Evolutionary conservation across 1,140 invertebrate species (phyloP).

Genomic region (Stegodyphus dumicola): DNA sequence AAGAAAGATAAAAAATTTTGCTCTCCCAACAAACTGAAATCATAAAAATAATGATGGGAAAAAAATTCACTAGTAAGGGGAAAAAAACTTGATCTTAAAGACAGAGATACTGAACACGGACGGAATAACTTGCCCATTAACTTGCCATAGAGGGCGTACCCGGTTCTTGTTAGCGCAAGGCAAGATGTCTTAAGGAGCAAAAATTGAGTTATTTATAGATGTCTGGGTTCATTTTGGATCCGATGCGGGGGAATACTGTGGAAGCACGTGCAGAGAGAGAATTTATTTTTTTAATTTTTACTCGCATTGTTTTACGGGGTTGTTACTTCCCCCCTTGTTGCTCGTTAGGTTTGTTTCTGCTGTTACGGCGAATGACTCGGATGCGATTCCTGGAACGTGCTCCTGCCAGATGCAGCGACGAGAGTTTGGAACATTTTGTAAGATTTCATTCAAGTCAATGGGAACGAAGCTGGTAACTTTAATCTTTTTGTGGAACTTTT

Average conservation of each 20-base stretch:
- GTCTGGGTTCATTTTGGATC: constrained; percentile 37
- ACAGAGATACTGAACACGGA: neutral
- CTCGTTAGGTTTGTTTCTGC: neutral
- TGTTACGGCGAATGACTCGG: neutral
- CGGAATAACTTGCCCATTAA: constrained; percentile 21
- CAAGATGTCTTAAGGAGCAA: constrained; percentile 16
- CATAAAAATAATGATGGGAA: neutral
- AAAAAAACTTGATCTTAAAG: neutral
- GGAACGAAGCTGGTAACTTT: no score
- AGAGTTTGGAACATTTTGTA: no score
- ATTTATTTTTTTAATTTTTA: neutral
- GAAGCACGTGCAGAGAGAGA: constrained; percentile 9
- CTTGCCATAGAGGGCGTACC: constrained; percentile 29
- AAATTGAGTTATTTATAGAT: constrained; percentile 55
- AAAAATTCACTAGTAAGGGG: neutral
- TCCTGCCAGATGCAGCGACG: neutral
- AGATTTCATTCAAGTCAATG: no score
- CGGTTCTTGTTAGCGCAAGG: constrained; percentile 19
- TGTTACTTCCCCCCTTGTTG: neutral
- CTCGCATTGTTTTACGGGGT: neutral
- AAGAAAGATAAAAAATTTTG: no score
- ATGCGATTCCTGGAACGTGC: neutral
- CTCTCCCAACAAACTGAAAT: no score
- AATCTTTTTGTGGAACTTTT: no score
- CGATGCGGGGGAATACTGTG: constrained; percentile 3